These are phyloP conservation scores for Coleophora deauratella DNA, from an alignment of 2,888 invertebrate genomes.

Conservation along the genomic window DNA sequence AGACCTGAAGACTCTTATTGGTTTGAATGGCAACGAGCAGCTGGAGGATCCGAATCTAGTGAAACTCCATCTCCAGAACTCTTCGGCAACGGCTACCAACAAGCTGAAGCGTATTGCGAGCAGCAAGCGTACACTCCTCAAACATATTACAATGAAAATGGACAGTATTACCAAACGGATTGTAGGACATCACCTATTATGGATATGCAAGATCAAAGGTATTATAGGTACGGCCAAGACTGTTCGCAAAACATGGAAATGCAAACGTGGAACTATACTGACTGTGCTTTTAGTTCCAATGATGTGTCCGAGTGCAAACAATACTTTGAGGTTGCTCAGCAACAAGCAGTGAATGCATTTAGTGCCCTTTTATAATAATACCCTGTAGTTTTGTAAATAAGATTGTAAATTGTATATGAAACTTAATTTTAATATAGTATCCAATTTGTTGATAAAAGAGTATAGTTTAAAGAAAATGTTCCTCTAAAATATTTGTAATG, in stretches of 20 bases:
- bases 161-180: constrained; percentile 52
- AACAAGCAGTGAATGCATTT: constrained; percentile 48
- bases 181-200: constrained; percentile 49
- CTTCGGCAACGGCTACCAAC: constrained; percentile 52
- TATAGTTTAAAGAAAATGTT: constrained; percentile 21
- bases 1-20: constrained; percentile 75
- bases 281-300: constrained; percentile 48
- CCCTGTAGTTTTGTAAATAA: constrained; percentile 18
- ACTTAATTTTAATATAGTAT: constrained; percentile 14
- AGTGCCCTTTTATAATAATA: constrained; percentile 36
- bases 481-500: constrained; percentile 7
- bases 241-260: constrained; percentile 46
- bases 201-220: constrained; percentile 53
- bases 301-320: constrained; percentile 48
- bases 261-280: constrained; percentile 53
- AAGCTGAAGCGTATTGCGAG: constrained; percentile 54
- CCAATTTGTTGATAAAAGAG: constrained; percentile 21
- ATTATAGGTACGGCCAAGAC: constrained; percentile 51
- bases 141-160: constrained; percentile 58
- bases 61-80: constrained; percentile 75
- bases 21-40: constrained; percentile 71
- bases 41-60: constrained; percentile 63
- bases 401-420: constrained; percentile 15
- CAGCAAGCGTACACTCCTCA: constrained; percentile 50
- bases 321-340: constrained; percentile 48